These are phyloP conservation scores for Borostomias antarcticus DNA, from an alignment of 2,797 vertebrate species.

Conservation along the genomic window DNA sequence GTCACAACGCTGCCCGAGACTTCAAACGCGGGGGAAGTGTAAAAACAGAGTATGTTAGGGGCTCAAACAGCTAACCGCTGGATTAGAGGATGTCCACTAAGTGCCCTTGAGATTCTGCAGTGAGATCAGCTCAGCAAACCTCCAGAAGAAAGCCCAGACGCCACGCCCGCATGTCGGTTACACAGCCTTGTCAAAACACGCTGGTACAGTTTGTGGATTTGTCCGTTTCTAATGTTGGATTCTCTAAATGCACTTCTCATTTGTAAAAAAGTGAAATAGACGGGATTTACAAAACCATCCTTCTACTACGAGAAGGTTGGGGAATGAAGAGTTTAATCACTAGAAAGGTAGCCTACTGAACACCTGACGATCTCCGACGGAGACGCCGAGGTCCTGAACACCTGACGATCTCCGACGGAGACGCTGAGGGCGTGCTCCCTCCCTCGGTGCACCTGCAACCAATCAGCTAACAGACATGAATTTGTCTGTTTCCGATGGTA, in stretches of 20 bases:
- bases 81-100: slow-evolving; percentile 92
- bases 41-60: slow-evolving; percentile 88
- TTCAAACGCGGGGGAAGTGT: slow-evolving; percentile 89
- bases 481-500: slow-evolving; percentile 75
- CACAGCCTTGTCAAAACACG: slow-evolving; percentile 11
- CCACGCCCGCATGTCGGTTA: no score
- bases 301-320: neutral
- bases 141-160: slow-evolving; percentile 31
- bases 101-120: slow-evolving; percentile 80
- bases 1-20: slow-evolving; percentile 76
- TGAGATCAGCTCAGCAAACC: slow-evolving; percentile 44
- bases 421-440: slow-evolving; percentile 58
- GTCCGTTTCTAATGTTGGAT: no score
- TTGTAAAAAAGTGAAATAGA: neutral
- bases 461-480: slow-evolving; percentile 75
- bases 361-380: neutral
- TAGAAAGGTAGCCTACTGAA: neutral
- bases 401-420: neutral
- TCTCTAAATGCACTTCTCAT: no score
- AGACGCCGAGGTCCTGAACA: slow-evolving; percentile 52
- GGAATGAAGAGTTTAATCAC: neutral
- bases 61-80: slow-evolving; percentile 79
- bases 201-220: no score
- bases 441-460: slow-evolving; percentile 80
- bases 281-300: neutral